phyloP scores from a whole-genome alignment of 30 jellyfish, hydroid and myxozoan species.

The Cassiopea andromeda region DNA sequence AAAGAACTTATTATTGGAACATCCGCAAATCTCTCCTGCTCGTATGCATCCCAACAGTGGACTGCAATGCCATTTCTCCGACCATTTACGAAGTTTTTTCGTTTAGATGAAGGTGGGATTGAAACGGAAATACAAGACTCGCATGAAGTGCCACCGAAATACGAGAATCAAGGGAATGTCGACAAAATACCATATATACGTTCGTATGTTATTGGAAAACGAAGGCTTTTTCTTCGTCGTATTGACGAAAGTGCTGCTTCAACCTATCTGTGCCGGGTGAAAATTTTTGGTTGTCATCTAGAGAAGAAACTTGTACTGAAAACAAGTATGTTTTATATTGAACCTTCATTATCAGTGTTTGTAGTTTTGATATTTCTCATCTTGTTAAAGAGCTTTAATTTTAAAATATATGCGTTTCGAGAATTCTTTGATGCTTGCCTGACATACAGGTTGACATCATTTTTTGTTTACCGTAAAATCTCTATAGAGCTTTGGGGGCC shows the following conservation, averaged over 20 bases:
- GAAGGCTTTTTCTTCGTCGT: background rate
- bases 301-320: background rate
- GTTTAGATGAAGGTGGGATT: background rate
- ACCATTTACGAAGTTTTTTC: background rate
- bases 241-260: background rate
- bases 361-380: background rate
- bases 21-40: constrained; percentile 11
- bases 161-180: background rate
- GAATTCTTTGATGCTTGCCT: too few relatives aligned
- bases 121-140: background rate
- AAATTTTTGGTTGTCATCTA: background rate
- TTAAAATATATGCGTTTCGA: too few relatives aligned
- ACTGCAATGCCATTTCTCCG: background rate
- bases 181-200: background rate
- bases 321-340: background rate
- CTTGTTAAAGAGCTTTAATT: too few relatives aligned
- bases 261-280: background rate
- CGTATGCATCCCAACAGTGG: background rate
- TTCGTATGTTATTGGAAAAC: background rate
- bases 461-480: too few relatives aligned
- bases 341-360: background rate
- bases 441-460: too few relatives aligned
- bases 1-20: constrained; percentile 14
- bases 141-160: background rate
- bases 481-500: too few relatives aligned